Evolutionary conservation across 2,113 vertebrate species (phyloP), one percentile per base, ranked within the genome.

Genomic region (Lampris incognitus): DNA sequence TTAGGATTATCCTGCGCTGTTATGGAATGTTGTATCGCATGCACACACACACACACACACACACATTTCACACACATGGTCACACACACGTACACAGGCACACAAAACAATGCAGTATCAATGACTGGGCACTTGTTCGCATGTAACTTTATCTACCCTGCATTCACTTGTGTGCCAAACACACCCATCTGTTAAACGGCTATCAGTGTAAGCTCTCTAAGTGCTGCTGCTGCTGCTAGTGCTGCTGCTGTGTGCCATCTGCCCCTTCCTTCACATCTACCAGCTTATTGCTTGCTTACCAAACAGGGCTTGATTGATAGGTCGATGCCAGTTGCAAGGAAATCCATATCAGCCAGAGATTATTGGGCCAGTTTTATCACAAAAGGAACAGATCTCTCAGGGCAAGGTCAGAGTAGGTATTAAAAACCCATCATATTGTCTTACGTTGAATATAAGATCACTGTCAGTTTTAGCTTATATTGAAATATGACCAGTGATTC

Each of bases 11-110:
- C 41, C 64, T 64, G 9, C 37, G 9, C 76, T 63, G 61, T 69
- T 78, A 2, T 80, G 82, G 81, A 79, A 88, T 88, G 87, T 67
- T 78, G 66, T 79, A 62, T 59, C 64, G 71, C 81, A 66, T 60
- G 63, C 60, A 63, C 38, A 51, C 54, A 52, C 48, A 51, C 69
- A 58, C 41, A n/a, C 50, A 73, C 38, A 51, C 38, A 50, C 66
- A 46, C 65, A 52, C 48, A 40, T 49, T 24, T 24, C 24, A 24
- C 24, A 24, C 24, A 44, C 42, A 2, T 41, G 46, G 24, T 49
- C 62, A 1, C 41, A 64, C 49, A 1, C 50, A 66, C 49, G 1
- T 49, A 66, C 54, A 57, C 42, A 37, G 52, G 44, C 7, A 42
- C 52, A 44, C 39, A 42, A 24, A 9, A 5, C 40, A 69, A 44